A percentile compares a stretch with the other conserved stretches of the same genome.
phyloP scores from a whole-genome alignment of 2,888 invertebrate species.

The Hemithea aestivaria region DNA sequence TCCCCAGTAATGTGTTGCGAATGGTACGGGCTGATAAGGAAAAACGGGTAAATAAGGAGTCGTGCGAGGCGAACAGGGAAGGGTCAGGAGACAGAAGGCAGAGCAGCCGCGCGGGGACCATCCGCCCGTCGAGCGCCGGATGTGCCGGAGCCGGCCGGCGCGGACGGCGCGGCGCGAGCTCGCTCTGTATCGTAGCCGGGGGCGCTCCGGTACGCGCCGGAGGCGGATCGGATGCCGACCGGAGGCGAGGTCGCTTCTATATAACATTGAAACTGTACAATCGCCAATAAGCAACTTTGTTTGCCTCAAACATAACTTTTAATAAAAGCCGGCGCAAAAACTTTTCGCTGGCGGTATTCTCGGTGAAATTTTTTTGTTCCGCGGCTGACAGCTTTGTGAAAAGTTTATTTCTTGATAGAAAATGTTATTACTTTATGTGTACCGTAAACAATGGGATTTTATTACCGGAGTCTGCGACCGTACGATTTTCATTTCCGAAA shows the following conservation, averaged over 20 bases:
- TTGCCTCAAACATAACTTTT: constrained; percentile 30
- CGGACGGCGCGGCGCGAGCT: constrained; percentile 26
- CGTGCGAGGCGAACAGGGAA: constrained; percentile 52
- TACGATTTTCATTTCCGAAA: constrained; percentile 4
- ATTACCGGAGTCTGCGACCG: neutral
- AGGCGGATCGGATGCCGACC: constrained; percentile 10
- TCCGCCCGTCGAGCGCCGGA: constrained; percentile 59
- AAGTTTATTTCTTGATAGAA: constrained; percentile 10
- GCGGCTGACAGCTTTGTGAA: constrained; percentile 8
- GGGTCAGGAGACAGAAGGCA: constrained; percentile 37
- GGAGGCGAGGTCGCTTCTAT: constrained; percentile 38
- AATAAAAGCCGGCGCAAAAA: constrained; percentile 25
- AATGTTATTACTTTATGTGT: constrained; percentile 1
- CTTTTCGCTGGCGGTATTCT: constrained; percentile 12
- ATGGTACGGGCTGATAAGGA: constrained; percentile 72
- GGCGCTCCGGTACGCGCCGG: constrained; percentile 27
- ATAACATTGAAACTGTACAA: constrained; percentile 42
- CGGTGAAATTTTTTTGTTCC: constrained; percentile 12
- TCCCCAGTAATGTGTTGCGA: constrained; percentile 65
- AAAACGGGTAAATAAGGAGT: constrained; percentile 74
- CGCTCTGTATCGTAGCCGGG: constrained; percentile 42
- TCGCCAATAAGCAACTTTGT: constrained; percentile 30
- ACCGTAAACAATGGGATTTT: neutral
- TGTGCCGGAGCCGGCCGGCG: constrained; percentile 43
- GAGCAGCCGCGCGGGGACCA: constrained; percentile 30